Evolutionary conservation across 2,113 vertebrate species (phyloP), one percentile per base, ranked within the genome.

Genomic region (Istiophorus platypterus): DNA sequence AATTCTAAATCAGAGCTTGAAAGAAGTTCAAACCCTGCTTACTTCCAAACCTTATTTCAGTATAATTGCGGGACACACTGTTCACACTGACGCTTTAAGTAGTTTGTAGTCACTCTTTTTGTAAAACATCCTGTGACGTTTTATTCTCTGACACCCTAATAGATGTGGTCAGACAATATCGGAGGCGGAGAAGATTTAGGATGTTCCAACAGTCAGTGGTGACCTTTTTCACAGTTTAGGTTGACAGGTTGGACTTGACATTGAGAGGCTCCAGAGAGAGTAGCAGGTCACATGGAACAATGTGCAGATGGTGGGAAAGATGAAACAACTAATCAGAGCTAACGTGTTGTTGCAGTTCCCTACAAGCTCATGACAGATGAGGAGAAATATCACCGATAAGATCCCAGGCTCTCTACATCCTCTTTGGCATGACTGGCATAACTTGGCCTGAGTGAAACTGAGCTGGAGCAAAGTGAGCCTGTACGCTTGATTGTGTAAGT

Each of bases 331-430:
- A 71, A 87, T 84, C 63, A 80, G 74, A 27, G 81, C 45, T 66
- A 86, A 80, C 80, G 8, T 75, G 88, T 81, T 75, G 72, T 42
- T 88, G 78, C 84, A 89, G 72, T 85, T 85, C 76, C 66, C 66
- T 52, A 71, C 27, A 18, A 65, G 62, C 75, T 71, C 59, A 27
- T 54, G 89, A 90, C 91, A 88, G 84, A 90, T 88, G 85, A 88
- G 39, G 54, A 59, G 37, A 64, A 51, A 45, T 57, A 77, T 81
- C 59, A 22, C 29, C 69, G 29, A 37, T 42, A 85, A 59, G 76
- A 86, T 87, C 81, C 78, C 56, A 22, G 88, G 87, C 70, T 68
- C 52, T 78, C 71, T 57, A 71, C 62, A 82, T 89, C 80, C 73
- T 81, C 51, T 82, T 58, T 72, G 72, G 75, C 54, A 58, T 81